Evolutionary conservation across 2,113 vertebrate species (phyloP).

Genomic region (Neolamprologus cancellatus): DNA sequence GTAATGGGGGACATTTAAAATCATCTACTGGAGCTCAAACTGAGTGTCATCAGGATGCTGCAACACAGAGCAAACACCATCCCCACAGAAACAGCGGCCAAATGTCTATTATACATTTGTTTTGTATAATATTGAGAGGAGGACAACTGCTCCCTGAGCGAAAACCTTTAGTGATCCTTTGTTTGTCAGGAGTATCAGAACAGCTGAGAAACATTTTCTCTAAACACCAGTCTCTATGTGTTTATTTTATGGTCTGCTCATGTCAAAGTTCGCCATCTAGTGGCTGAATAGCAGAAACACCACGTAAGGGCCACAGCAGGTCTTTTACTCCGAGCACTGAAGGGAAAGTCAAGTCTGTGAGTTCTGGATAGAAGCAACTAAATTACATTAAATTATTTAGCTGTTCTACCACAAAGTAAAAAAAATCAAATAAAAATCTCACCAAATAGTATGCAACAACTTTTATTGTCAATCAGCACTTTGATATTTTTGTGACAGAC

Average conservation of each 20-base stretch:
- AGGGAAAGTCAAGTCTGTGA: background rate
- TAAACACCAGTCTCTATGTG: background rate
- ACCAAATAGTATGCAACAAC: background rate
- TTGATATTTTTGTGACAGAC: background rate
- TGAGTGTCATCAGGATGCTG: background rate
- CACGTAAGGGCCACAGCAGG: background rate
- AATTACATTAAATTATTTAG: background rate
- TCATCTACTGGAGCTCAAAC: background rate
- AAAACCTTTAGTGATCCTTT: background rate
- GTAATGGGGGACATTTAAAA: background rate
- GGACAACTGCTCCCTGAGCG: background rate
- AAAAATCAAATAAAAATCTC: background rate
- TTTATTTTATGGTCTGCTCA: background rate
- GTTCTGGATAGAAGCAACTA: background rate
- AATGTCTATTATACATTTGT: background rate
- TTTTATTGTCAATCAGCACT: background rate
- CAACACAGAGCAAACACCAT: background rate
- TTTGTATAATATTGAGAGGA: background rate
- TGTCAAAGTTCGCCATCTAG: background rate
- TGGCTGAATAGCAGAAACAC: background rate
- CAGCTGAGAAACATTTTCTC: background rate
- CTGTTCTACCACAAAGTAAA: background rate
- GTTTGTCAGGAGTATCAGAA: background rate
- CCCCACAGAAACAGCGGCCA: background rate
- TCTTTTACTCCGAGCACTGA: background rate